These are phyloP conservation scores for Strigops habroptila DNA, from an alignment of 2,113 vertebrate species.

Conservation along the genomic window DNA sequence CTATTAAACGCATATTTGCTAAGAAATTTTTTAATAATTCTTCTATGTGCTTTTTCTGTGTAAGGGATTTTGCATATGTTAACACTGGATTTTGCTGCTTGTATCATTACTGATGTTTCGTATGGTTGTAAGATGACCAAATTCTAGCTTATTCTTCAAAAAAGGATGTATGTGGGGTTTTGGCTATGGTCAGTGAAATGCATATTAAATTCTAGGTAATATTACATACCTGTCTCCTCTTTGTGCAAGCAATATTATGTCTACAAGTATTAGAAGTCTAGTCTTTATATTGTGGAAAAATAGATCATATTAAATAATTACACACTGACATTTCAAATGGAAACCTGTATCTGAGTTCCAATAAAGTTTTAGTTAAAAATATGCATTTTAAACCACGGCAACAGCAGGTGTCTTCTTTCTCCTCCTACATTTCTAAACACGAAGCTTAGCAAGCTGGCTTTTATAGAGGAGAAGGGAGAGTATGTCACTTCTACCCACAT, in stretches of 20 bases:
- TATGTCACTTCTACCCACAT: not conserved
- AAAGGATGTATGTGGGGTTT: not conserved
- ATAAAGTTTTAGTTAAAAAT: conserved; percentile 27
- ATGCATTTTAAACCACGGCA: accelerated
- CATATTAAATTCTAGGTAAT: not conserved
- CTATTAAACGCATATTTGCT: not conserved
- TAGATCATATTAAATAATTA: not conserved
- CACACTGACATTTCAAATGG: not conserved
- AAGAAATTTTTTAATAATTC: not conserved
- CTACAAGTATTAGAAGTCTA: not conserved
- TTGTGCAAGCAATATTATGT: not conserved
- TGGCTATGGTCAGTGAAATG: not conserved
- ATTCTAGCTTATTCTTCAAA: not conserved
- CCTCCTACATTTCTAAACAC: not conserved
- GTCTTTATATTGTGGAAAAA: not conserved
- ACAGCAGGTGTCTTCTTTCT: not conserved
- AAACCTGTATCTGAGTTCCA: not conserved
- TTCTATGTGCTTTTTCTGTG: not conserved
- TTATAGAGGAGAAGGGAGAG: not conserved
- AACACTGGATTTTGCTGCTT: not conserved
- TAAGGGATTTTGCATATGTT: not conserved
- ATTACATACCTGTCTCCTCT: not conserved
- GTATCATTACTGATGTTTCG: not conserved
- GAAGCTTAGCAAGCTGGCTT: not conserved
- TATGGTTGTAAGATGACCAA: not conserved